Evolutionary conservation across 2,113 vertebrate species (phyloP).

Genomic region (Ptilorrhoa leucosticta): DNA sequence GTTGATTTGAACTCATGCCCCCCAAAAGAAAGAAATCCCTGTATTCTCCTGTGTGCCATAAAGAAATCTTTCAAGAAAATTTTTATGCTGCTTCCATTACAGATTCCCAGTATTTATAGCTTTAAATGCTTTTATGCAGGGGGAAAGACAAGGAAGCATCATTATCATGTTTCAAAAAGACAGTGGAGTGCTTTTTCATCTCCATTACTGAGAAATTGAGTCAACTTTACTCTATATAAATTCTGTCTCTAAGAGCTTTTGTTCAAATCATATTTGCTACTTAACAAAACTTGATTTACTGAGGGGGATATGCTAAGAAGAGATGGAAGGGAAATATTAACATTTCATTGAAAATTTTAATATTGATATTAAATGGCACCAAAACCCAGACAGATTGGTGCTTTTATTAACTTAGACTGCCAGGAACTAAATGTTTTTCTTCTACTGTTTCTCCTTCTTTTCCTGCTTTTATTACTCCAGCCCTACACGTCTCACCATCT

Average conservation of each 20-base stretch:
- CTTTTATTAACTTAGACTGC: constrained; percentile 52
- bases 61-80: neutral
- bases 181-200: neutral
- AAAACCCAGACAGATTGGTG: neutral
- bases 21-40: neutral
- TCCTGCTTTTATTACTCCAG: neutral
- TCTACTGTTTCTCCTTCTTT: neutral
- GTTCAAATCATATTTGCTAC: constrained; percentile 24
- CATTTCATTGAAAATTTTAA: constrained; percentile 49
- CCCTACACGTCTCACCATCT: constrained; percentile 1
- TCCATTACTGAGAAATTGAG: constrained; percentile 24
- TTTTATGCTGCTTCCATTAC: neutral
- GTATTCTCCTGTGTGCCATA: neutral
- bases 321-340: constrained; percentile 23
- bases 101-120: neutral
- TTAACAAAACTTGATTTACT: constrained; percentile 48
- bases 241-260: constrained; percentile 13
- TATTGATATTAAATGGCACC: constrained; percentile 15
- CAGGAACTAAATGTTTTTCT: constrained; percentile 9
- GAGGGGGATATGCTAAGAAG: neutral
- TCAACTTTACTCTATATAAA: constrained; percentile 19
- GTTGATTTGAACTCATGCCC: neutral
- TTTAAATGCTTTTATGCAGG: neutral
- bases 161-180: constrained; percentile 7
- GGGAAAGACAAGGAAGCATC: neutral